Conservation (phyloP, 2,888 invertebrate genomes). For the Tubulanus polymorphus region DNA sequence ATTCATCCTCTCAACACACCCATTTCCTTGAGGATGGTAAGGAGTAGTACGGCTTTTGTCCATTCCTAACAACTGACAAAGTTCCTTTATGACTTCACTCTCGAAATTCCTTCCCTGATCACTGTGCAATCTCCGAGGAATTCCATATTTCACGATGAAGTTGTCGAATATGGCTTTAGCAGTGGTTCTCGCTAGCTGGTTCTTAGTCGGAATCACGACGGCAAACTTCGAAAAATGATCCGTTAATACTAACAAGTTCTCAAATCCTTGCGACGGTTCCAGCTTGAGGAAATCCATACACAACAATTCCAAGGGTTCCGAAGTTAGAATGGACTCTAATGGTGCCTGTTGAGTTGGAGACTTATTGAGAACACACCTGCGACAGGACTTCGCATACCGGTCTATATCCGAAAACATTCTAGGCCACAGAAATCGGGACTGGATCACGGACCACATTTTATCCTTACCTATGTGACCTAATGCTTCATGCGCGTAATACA, state of each 20-base stretch:
- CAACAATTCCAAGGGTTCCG: too few species aligned
- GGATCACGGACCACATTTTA: neutral
- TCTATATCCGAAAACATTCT: slow-evolving; percentile 13
- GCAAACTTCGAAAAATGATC: slow-evolving; percentile 21
- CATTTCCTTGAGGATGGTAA: slow-evolving; percentile 22
- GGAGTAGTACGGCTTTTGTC: slow-evolving; percentile 18
- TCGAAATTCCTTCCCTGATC: slow-evolving; percentile 24
- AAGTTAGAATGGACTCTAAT: too few species aligned
- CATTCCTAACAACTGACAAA: slow-evolving; percentile 18
- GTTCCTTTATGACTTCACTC: slow-evolving; percentile 18
- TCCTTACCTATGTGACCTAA: neutral
- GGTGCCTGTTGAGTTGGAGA: too few species aligned
- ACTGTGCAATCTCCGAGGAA: slow-evolving; percentile 19
- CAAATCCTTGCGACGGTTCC: slow-evolving; percentile 16
- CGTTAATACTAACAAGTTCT: slow-evolving; percentile 21
- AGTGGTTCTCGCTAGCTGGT: slow-evolving; percentile 16
- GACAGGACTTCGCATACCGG: neutral
- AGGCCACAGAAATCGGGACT: slow-evolving; percentile 21
- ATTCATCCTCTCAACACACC: slow-evolving; percentile 20
- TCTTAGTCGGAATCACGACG: slow-evolving; percentile 19
- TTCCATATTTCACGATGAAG: slow-evolving; percentile 19
- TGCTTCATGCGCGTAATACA: neutral
- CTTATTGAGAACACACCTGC: neutral
- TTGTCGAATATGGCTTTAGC: slow-evolving; percentile 22
- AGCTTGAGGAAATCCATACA: too few species aligned